phyloP scores from a whole-genome alignment of 2,888 invertebrate species.

The Brachyopa scutellaris region DNA sequence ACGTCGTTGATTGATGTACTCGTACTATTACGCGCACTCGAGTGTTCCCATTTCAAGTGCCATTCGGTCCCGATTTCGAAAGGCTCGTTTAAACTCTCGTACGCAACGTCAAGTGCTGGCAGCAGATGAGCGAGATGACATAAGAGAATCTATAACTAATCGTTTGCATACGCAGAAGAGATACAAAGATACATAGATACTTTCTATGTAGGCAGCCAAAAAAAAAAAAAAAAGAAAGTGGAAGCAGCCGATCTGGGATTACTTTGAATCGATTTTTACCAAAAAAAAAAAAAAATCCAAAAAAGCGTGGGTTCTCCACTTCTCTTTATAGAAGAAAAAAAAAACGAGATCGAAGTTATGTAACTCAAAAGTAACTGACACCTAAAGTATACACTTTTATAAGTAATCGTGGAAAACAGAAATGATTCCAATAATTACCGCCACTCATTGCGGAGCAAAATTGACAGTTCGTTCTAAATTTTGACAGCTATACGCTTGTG shows the following conservation, averaged over 20 bases:
- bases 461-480: no score
- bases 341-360: conserved; percentile 13
- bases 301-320: no score
- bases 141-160: conserved; percentile 32
- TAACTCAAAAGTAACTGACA: conserved; percentile 44
- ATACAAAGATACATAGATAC: background rate
- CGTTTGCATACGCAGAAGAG: background rate
- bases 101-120: conserved; percentile 17
- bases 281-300: background rate
- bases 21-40: background rate
- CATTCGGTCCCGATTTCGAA: conserved; percentile 55
- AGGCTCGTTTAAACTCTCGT: conserved; percentile 28
- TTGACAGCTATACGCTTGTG: no score
- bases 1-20: conserved; percentile 22
- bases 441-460: no score
- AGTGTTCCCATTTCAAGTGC: conserved; percentile 54
- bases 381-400: conserved; percentile 20
- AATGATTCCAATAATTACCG: no score
- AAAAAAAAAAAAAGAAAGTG: conserved; percentile 53
- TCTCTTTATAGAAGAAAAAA: background rate
- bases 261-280: background rate
- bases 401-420: no score
- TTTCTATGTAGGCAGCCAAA: conserved; percentile 23
- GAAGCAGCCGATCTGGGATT: conserved; percentile 9
- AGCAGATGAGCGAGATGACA: conserved; percentile 37